Evolutionary conservation across 2,797 vertebrate species (phyloP).

Genomic region (Platalea minor): DNA sequence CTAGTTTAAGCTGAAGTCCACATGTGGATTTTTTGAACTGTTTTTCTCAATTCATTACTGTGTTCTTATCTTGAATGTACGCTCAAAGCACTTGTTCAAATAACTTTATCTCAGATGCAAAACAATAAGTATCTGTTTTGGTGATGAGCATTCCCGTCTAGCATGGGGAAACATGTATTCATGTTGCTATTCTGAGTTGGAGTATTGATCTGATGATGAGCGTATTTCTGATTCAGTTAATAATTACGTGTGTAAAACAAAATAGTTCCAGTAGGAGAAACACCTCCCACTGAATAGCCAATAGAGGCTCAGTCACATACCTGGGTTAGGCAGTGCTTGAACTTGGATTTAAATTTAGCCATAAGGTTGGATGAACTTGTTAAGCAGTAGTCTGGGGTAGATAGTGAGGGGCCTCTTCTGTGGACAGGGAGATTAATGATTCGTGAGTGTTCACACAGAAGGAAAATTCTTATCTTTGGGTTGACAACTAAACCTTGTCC

Average conservation of each 20-base stretch:
- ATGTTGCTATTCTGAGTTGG: background rate
- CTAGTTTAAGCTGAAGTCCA: background rate
- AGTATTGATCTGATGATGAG: background rate
- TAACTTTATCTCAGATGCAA: background rate
- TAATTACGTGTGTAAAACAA: background rate
- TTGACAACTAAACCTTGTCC: background rate
- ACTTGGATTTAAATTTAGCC: background rate
- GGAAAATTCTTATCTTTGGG: background rate
- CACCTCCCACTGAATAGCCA: background rate
- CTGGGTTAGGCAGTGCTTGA: background rate
- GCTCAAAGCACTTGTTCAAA: background rate
- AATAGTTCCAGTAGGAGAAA: background rate
- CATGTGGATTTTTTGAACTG: background rate
- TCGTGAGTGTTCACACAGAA: background rate
- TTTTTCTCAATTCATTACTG: background rate
- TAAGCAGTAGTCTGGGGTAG: background rate
- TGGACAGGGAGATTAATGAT: background rate
- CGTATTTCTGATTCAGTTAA: background rate
- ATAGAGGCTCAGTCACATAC: background rate
- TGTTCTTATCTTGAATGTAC: background rate
- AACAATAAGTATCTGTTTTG: background rate
- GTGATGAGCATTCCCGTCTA: accelerated
- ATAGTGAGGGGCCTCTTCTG: background rate
- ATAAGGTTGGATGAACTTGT: background rate
- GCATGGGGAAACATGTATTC: background rate